Evolutionary conservation across 2,113 vertebrate species (phyloP), one percentile per base, ranked within the genome.

Genomic region (Heteronetta atricapilla): DNA sequence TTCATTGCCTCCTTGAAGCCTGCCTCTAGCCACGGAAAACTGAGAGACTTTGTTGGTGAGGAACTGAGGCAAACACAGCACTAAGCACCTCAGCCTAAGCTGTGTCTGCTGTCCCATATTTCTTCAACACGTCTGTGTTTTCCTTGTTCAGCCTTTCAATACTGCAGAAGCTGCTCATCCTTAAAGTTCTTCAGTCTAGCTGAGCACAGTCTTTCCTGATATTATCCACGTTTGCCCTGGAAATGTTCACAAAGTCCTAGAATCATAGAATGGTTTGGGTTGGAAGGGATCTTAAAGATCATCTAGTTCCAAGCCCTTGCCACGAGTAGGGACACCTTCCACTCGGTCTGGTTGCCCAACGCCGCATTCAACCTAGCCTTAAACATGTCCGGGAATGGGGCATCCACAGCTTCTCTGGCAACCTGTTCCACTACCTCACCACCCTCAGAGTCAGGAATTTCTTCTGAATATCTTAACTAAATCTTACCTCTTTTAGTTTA

Each of bases 21-120:
- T 90, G 12, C 10, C 6, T 81, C 17, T 28, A 52, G 22, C 53
- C 59, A 21, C 21, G 50, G 28, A 36, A 36, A 19, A 28, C 23
- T 59, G 33, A 11, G 40, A 67, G 8, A 72, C 11, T 13, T 52
- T 46, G 25, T 13, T 34, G 34, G 20, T 31, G 38, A 81, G 69
- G 13, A 60, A 12, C 13, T 17, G 11, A 42, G 44, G 63, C 38
- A 56, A 48, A n/a, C 19, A 25, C 28, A 9, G 7, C 29, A 36
- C 1, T 21, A 48, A 56, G 12, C 0, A 0, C 29, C 34, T 58
- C 40, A 44, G n/a, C n/a, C 42, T n/a, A 28, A 56, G 28, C 48
- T 34, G 6, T n/a, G 31, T 16, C 31, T 90, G 38, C 68, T 60
- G n/a, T 48, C 26, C 33, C 21, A 34, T 38, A 5, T 62, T 36